phyloP scores from a whole-genome alignment of 2,113 vertebrate species.

The Speoplatyrhinus poulsoni region DNA sequence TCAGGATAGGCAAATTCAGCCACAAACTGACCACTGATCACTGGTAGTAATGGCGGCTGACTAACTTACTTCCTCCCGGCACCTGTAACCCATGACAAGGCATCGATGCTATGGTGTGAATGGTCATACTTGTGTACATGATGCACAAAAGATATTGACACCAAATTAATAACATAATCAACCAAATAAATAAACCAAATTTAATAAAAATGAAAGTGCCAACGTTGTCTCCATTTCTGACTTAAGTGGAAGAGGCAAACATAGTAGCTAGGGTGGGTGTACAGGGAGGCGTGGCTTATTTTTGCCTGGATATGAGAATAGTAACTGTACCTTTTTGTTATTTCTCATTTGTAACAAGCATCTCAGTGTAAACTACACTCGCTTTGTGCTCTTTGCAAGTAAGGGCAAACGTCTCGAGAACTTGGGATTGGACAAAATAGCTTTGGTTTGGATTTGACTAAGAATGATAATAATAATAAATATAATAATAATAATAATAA shows the following conservation, averaged over 20 bases:
- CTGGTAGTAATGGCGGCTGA: neutral
- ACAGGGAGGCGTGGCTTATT: constrained; percentile 8
- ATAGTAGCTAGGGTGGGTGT: constrained; percentile 33
- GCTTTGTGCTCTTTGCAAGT: constrained; percentile 70
- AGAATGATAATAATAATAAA: constrained; percentile 27
- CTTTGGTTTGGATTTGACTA: constrained; percentile 60
- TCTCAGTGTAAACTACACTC: constrained; percentile 64
- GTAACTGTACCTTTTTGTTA: neutral
- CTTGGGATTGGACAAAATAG: constrained; percentile 37
- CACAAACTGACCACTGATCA: neutral
- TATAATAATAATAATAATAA: neutral
- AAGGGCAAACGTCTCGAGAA: constrained; percentile 47
- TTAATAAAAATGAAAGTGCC: constrained; percentile 31
- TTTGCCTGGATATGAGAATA: neutral
- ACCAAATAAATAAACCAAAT: constrained; percentile 10
- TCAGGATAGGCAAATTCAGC: neutral
- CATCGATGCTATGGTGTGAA: constrained; percentile 20
- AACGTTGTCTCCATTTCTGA: constrained; percentile 31
- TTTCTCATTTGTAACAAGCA: constrained; percentile 14
- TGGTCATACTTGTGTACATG: constrained; percentile 28
- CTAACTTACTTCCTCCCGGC: neutral
- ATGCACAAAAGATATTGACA: constrained; percentile 30
- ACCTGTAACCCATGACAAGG: constrained; percentile 23
- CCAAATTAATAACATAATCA: constrained; percentile 35
- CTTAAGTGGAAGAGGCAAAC: constrained; percentile 46